Percentiles rank a stretch among this genome's conserved stretches.
phyloP scores from a whole-genome alignment of 1,140 invertebrate genomes.

The Proales similis region DNA sequence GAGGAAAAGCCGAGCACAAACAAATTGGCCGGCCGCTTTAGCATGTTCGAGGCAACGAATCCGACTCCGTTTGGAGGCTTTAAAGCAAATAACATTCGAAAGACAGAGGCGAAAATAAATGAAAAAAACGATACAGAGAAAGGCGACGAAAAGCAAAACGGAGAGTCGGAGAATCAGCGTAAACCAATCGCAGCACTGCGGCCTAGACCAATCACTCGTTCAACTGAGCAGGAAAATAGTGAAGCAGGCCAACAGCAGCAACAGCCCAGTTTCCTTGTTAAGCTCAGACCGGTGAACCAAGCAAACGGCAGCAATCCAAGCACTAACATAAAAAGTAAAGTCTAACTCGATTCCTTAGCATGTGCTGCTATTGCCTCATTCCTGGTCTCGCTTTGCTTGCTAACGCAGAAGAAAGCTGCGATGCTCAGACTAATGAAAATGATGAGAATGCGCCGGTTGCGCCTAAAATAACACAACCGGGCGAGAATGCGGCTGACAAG shows the following conservation, averaged over 20 bases:
- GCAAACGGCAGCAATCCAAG: neutral
- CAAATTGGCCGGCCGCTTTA: constrained; percentile 5
- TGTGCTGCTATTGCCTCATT: too few species aligned
- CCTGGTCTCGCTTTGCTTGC: too few species aligned
- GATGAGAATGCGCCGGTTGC: neutral
- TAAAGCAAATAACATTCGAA: too few species aligned
- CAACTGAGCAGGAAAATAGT: too few species aligned
- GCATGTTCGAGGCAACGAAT: constrained; percentile 24
- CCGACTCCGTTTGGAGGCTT: too few species aligned
- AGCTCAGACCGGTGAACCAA: constrained; percentile 14
- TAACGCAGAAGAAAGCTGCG: too few species aligned
- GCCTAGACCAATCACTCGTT: too few species aligned
- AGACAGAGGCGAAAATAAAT: constrained; percentile 9
- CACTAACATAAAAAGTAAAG: constrained; percentile 24
- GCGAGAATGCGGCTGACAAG: constrained; percentile 12
- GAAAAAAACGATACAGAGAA: constrained; percentile 3
- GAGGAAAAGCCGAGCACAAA: too few species aligned
- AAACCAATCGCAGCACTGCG: too few species aligned
- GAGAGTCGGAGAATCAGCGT: too few species aligned
- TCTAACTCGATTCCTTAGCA: too few species aligned
- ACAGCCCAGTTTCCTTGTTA: constrained; percentile 2
- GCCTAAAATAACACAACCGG: neutral
- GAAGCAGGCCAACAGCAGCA: constrained; percentile 4
- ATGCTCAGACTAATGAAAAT: too few species aligned
- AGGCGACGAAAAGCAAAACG: neutral